A percentile compares a stretch with the other conserved stretches of the same genome.
These are phyloP conservation scores for Crossocerus cetratus DNA, from an alignment of 2,888 invertebrate species.

Conservation along the genomic window DNA sequence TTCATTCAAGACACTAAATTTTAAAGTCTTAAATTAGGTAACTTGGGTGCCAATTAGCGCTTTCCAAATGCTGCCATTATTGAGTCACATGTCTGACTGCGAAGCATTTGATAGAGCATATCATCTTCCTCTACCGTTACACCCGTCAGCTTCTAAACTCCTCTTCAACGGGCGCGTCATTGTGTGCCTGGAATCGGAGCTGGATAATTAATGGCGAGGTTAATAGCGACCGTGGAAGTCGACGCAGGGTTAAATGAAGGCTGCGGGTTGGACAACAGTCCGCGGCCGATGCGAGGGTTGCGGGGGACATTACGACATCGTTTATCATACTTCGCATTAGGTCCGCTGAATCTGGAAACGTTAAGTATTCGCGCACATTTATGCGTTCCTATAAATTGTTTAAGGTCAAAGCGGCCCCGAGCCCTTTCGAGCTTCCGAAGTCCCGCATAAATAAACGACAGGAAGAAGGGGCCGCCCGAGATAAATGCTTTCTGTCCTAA, in stretches of 20 bases:
- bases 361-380: slow-evolving; percentile 23
- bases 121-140: too few relatives aligned
- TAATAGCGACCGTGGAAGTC: not conserved
- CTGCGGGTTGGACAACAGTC: slow-evolving; percentile 14
- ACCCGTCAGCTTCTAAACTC: too few relatives aligned
- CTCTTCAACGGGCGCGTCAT: too few relatives aligned
- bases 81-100: too few relatives aligned
- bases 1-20: too few relatives aligned
- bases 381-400: slow-evolving; percentile 43
- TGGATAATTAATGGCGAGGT: slow-evolving; percentile 5
- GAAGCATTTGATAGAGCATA: too few relatives aligned
- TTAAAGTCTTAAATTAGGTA: too few relatives aligned
- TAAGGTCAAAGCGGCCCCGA: slow-evolving; percentile 28
- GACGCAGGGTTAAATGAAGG: slow-evolving; percentile 29
- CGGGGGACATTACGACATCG: slow-evolving; percentile 38
- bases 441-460: slow-evolving; percentile 29
- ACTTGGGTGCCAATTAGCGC: too few relatives aligned
- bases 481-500: slow-evolving; percentile 36
- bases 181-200: not conserved
- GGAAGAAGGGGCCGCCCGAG: slow-evolving; percentile 15
- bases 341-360: slow-evolving; percentile 12
- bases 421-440: slow-evolving; percentile 16
- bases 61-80: too few relatives aligned
- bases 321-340: slow-evolving; percentile 40
- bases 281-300: slow-evolving; percentile 14